Conservation (phyloP, 2,888 invertebrate genomes). For the Tetragnatha montana region DNA sequence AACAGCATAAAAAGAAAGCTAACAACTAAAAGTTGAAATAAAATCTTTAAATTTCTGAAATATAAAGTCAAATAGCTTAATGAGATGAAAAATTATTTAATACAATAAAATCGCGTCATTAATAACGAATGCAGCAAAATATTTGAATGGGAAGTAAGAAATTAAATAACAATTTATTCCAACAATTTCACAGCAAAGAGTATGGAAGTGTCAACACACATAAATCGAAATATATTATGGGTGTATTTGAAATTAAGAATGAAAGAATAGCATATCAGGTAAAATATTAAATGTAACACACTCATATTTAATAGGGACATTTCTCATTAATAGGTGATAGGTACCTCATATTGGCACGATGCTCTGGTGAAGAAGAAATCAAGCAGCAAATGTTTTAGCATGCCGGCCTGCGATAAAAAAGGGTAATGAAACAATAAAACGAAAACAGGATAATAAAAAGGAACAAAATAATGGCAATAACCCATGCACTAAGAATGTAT, state of each 20-base stretch:
- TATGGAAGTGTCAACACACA: background rate
- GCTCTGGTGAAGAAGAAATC: constrained; percentile 71
- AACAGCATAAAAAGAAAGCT: background rate
- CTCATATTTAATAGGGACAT: constrained; percentile 5
- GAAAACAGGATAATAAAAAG: constrained; percentile 52
- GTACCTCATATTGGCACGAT: constrained; percentile 72
- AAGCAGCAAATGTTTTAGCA: constrained; percentile 70
- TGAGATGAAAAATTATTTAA: background rate
- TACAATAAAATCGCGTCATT: background rate
- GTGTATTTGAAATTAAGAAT: background rate
- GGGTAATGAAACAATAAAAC: constrained; percentile 58
- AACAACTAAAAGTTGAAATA: background rate
- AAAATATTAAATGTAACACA: background rate
- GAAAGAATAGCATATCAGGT: background rate
- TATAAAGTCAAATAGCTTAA: background rate
- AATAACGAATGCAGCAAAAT: background rate
- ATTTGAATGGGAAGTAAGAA: background rate
- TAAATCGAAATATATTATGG: background rate
- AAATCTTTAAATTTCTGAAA: background rate
- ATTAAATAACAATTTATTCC: background rate
- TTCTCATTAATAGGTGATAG: constrained; percentile 29
- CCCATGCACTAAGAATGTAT: constrained; percentile 24
- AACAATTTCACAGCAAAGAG: background rate
- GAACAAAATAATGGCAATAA: constrained; percentile 42
- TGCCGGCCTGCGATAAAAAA: constrained; percentile 70